phyloP scores from a whole-genome alignment of 2,113 vertebrate species.

The Balaeniceps rex region DNA sequence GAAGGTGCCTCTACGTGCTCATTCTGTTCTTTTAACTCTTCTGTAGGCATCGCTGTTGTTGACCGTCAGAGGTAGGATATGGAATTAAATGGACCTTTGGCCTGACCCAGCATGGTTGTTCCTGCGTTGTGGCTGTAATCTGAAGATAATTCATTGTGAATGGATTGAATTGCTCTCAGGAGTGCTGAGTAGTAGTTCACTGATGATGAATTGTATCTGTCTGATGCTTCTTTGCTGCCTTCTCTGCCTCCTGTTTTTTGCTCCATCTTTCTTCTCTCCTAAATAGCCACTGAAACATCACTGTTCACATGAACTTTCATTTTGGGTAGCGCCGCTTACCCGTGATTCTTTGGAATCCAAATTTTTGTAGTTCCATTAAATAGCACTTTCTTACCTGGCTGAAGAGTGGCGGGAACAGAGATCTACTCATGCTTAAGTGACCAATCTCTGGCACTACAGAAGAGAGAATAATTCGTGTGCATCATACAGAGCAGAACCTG shows the following conservation, averaged over 20 bases:
- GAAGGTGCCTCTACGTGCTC: neutral
- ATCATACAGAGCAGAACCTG: neutral
- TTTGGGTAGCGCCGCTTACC: neutral
- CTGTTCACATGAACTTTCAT: neutral
- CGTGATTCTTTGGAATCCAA: neutral
- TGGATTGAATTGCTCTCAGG: neutral
- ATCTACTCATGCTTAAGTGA: neutral
- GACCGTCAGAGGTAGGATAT: neutral
- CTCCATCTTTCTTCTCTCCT: neutral
- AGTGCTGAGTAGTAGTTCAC: neutral
- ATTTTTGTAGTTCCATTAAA: neutral
- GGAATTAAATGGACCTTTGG: neutral
- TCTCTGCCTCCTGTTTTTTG: neutral
- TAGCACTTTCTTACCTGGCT: neutral
- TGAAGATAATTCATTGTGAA: neutral
- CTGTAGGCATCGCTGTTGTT: neutral
- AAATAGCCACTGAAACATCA: neutral
- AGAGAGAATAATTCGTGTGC: neutral
- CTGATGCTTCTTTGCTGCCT: neutral
- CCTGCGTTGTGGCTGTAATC: neutral
- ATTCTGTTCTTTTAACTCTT: neutral
- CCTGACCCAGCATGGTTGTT: neutral
- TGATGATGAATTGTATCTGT: neutral
- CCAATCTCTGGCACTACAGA: neutral
- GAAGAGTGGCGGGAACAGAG: neutral